Evolutionary conservation across 2,113 vertebrate species (phyloP), one percentile per base, ranked within the genome.

Genomic region (Mobula birostris): DNA sequence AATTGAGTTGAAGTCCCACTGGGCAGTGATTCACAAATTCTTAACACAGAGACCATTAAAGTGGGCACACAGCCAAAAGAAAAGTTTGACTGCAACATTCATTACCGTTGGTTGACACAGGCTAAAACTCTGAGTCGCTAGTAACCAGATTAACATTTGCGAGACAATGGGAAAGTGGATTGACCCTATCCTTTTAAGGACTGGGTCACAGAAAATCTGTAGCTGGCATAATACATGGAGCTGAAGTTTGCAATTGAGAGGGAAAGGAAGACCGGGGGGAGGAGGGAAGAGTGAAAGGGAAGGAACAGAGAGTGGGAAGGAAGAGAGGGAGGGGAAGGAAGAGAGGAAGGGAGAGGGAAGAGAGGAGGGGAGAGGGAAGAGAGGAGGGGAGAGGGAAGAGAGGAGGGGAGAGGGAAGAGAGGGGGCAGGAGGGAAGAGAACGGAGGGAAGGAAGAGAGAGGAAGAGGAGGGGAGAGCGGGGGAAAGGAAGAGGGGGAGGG

Each of bases 161-260:
- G 2, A 29, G 56, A 85, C 56, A 58, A 87, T 87, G 83, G 83
- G 58, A 63, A 63, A 63, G 24, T 63, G 14, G 8, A 61, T 58
- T 63, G 83, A 87, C 83, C 58, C 83, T 87, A 11, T 58, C 58
- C 83, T 87, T 87, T 87, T 87, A 87, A 87, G 56, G 83, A 61
- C 27, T 61, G 48, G 83, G 83, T 87, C 83, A 87, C 58, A 61
- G 21, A 58, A 9, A 87, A 29, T n/a, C 56, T n/a, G 12, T 61
- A 87, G 27, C 56, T 29, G 27, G 11, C 24, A 48, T 29, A 29
- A 87, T 63, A 63, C 12, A 0, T 29, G 83, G 24, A 27, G 27
- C 58, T 61, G 12, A 21, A 87, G 56, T 56, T 87, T 61, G 24
- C 56, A 87, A n/a, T 29, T 61, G 48, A 48, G 48, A 48, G 48